These are phyloP conservation scores for Hylaea fasciaria DNA, from an alignment of 2,888 invertebrate genomes.

Conservation along the genomic window DNA sequence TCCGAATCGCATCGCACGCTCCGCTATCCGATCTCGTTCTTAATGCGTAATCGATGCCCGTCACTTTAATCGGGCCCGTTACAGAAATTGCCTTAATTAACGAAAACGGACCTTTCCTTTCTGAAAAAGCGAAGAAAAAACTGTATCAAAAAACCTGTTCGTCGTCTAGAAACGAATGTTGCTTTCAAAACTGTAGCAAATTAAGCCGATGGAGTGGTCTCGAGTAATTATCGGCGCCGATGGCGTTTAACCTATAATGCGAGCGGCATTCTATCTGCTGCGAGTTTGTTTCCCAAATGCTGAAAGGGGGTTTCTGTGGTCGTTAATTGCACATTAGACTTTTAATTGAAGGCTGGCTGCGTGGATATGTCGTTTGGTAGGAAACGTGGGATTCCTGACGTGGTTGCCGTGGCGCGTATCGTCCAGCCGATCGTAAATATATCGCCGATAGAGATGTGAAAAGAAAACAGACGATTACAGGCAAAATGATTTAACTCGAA, in stretches of 20 bases:
- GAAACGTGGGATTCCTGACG: constrained; percentile 50
- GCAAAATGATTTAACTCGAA: too few relatives aligned
- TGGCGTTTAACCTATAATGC: constrained; percentile 46
- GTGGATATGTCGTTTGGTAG: constrained; percentile 47
- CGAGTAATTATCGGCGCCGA: constrained; percentile 49
- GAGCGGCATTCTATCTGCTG: constrained; percentile 32
- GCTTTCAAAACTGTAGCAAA: constrained; percentile 65
- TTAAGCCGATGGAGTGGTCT: constrained; percentile 53
- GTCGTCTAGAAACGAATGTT: constrained; percentile 61
- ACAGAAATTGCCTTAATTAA: constrained; percentile 74
- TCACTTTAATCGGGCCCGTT: constrained; percentile 69
- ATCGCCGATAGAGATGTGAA: too few relatives aligned
- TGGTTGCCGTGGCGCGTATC: constrained; percentile 46
- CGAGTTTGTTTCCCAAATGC: constrained; percentile 34
- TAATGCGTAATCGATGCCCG: constrained; percentile 63
- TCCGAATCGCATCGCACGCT: constrained; percentile 50
- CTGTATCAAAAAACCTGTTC: constrained; percentile 68
- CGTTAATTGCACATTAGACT: constrained; percentile 42
- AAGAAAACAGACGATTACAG: too few relatives aligned
- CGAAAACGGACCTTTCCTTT: constrained; percentile 63
- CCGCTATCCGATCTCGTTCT: constrained; percentile 46
- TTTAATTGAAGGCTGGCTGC: constrained; percentile 44
- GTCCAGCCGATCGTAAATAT: constrained; percentile 56
- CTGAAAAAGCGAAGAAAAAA: constrained; percentile 47
- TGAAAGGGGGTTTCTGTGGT: constrained; percentile 36